A percentile compares a stretch with the other conserved stretches of the same genome.
Evolutionary conservation across 2,797 vertebrate species (phyloP).

Genomic region (Salarias fasciatus): DNA sequence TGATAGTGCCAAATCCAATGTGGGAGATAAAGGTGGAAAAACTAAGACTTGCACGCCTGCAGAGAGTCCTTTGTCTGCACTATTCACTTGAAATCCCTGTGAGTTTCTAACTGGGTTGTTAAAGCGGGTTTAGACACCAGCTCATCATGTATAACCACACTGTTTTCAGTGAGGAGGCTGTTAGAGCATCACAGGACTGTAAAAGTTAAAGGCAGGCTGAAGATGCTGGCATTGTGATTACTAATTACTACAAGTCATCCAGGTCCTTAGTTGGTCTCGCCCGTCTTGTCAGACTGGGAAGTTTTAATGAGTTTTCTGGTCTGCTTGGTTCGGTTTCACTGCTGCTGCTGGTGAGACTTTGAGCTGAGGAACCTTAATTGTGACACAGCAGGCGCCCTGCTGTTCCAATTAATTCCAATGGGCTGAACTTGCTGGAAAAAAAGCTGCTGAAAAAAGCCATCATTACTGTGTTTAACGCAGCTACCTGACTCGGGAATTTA

Average conservation of each 20-base stretch:
- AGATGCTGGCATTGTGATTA: neutral
- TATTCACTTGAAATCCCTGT: neutral
- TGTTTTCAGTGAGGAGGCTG: constrained; percentile 1
- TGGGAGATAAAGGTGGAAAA: constrained; percentile 18
- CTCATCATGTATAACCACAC: neutral
- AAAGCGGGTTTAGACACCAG: constrained; percentile 1
- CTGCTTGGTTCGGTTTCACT: constrained; percentile 26
- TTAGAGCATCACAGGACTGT: constrained; percentile 16
- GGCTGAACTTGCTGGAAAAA: constrained; percentile 3
- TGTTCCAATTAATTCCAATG: constrained; percentile 22
- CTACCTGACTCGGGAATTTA: neutral
- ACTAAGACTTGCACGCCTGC: constrained; percentile 4
- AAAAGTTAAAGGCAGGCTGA: neutral
- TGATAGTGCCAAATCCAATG: constrained; percentile 2
- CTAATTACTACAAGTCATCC: neutral
- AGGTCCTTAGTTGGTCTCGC: neutral
- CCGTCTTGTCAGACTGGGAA: constrained; percentile 1
- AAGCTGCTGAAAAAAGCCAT: neutral
- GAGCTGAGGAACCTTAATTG: constrained; percentile 40
- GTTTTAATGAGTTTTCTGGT: constrained; percentile 44
- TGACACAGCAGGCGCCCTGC: constrained; percentile 8
- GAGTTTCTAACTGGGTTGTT: constrained; percentile 3
- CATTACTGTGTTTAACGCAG: neutral
- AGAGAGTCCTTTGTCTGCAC: neutral
- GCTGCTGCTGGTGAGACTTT: constrained; percentile 27